Evolutionary conservation across 23 tunicate genomes (phyloP), one percentile per base, ranked within the genome.

Genomic region (Trididemnum clinides): DNA sequence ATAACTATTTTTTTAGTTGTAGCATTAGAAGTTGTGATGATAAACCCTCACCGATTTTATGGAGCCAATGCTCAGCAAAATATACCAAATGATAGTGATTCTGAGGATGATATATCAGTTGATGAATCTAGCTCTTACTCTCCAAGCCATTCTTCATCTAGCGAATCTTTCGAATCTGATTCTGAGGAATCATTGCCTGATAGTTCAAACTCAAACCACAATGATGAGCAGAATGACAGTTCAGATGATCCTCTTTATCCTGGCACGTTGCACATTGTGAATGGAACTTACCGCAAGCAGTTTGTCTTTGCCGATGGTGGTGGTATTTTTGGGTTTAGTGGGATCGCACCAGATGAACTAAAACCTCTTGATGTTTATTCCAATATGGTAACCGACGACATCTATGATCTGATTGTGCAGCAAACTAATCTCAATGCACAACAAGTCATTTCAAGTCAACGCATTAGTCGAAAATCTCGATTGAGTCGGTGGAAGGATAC

Each of bases 361-460:
- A 32, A 29, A 66, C 75, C 75, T 66, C 10, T 32, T 66, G 75
- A 66, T 23, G n/a, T 66, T 3, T 66, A 66, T 20, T 66, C 75
- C 10, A 66, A 5, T 6, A 66, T 66, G 75, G 75, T 28, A 66
- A 66, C 75, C 37, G 37, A 66, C 31, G 75, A 66, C n/a, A n/a
- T 66, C n/a, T 66, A 31, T 66, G 37, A 66, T 66, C 75, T 66
- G 4, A 66, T 66, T 31, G 75, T 31, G 37, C 37, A 66, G 37
- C 75, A 66, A 66, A 66, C 75, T 10, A 66, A 66, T 66, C n/a
- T 66, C n/a, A 31, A 66, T 66, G 75, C 75, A 31, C 75, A 66
- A 31, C 75, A 66, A 66, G 12, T 32, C 75, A 10, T 66, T 3
- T 4, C n/a, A 32, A 32, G n/a, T 29, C 7, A 2, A 66, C 7